phyloP scores from a whole-genome alignment of 2,888 invertebrate species.

The Athalia cordata region DNA sequence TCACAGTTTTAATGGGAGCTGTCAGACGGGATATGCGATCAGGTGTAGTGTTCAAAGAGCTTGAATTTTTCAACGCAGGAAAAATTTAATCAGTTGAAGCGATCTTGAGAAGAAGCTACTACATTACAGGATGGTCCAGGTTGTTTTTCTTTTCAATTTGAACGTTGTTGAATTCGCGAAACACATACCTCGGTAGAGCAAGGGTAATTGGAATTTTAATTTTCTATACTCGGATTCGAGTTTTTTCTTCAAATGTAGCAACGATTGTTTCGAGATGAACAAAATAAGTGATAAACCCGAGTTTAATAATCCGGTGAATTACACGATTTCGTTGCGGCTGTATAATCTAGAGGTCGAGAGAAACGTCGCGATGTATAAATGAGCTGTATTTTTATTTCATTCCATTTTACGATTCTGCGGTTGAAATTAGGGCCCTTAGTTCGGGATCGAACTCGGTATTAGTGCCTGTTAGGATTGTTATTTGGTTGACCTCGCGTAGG shows the following conservation, averaged over 20 bases:
- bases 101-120: neutral
- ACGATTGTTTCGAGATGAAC: conserved; percentile 8
- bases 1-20: conserved; percentile 7
- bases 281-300: neutral
- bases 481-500: neutral
- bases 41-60: neutral
- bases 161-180: conserved; percentile 17
- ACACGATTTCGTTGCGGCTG: too few species aligned
- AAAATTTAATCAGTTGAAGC: conserved; percentile 25
- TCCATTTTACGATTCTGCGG: too few species aligned
- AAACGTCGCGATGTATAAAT: too few species aligned
- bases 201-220: conserved; percentile 13
- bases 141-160: conserved; percentile 4
- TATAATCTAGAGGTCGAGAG: too few species aligned
- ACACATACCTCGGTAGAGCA: neutral
- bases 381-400: too few species aligned
- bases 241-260: neutral
- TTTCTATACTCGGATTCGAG: neutral
- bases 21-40: neutral
- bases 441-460: too few species aligned
- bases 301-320: neutral
- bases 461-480: too few species aligned
- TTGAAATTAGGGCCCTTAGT: too few species aligned
- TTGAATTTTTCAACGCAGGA: conserved; percentile 19
- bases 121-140: neutral